Conservation (phyloP, 1,140 invertebrate genomes). For the Drosophila cardini region DNA sequence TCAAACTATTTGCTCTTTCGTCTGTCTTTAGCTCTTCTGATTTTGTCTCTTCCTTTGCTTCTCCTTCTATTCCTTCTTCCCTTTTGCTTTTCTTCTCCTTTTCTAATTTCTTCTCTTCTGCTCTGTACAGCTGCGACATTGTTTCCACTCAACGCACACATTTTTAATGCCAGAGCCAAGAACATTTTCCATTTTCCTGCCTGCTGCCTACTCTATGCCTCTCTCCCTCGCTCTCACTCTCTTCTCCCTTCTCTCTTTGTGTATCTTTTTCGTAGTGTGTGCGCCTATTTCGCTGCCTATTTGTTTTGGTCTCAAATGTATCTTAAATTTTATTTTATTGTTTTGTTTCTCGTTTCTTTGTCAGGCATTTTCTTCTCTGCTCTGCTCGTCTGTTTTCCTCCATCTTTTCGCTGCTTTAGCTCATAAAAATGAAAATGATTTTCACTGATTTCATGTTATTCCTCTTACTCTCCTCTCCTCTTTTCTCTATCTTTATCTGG, state of each 20-base stretch:
- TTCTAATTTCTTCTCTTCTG: not conserved
- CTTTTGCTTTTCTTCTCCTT: too few species aligned
- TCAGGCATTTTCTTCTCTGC: conserved; percentile 8
- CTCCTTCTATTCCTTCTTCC: too few species aligned
- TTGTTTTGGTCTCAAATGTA: conserved; percentile 79
- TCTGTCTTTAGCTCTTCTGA: conserved; percentile 11
- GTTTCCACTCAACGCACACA: conserved; percentile 51
- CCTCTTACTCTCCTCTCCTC: not conserved
- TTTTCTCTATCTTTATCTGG: not conserved
- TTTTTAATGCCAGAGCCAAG: conserved; percentile 38
- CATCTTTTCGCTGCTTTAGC: conserved; percentile 28
- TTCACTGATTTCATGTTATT: conserved; percentile 43
- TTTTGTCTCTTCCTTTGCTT: too few species aligned
- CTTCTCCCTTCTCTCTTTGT: not conserved
- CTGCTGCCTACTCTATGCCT: conserved; percentile 15
- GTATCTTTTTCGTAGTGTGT: conserved; percentile 17
- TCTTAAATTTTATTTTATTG: conserved; percentile 81
- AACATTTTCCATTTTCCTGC: conserved; percentile 55
- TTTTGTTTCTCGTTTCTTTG: conserved; percentile 52
- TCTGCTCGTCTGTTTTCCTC: not conserved
- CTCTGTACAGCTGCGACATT: conserved; percentile 67
- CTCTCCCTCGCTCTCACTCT: conserved; percentile 1
- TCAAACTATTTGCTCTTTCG: conserved; percentile 25
- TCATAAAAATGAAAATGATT: conserved; percentile 56
- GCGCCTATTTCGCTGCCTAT: conserved; percentile 69